phyloP scores from a whole-genome alignment of 1,140 invertebrate species.

The Lycorma delicatula region DNA sequence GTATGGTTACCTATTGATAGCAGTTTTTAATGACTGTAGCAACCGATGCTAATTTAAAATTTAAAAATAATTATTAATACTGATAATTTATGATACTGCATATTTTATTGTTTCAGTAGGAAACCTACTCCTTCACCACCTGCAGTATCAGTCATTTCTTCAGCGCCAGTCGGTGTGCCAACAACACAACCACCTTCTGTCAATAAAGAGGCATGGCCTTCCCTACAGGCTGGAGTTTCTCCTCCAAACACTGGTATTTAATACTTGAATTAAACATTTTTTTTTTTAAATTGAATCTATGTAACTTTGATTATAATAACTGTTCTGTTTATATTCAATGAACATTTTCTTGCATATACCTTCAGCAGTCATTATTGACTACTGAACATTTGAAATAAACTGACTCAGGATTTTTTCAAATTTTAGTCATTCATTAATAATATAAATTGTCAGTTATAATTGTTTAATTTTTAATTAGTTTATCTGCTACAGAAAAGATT shows the following conservation, averaged over 20 bases:
- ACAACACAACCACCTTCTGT: conserved; percentile 32
- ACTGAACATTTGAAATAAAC: too few relatives aligned
- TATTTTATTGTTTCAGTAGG: conserved; percentile 31
- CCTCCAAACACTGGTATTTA: conserved; percentile 21
- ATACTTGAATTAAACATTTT: background rate
- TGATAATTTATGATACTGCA: too few relatives aligned
- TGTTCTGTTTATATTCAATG: conserved; percentile 3
- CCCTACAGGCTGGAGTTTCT: conserved; percentile 42
- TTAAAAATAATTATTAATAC: too few relatives aligned
- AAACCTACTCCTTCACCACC: conserved; percentile 46
- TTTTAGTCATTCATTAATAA: too few relatives aligned
- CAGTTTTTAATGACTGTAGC: too few relatives aligned
- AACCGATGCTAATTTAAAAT: too few relatives aligned
- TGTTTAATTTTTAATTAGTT: too few relatives aligned
- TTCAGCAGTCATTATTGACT: too few relatives aligned
- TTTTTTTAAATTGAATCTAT: conserved; percentile 1
- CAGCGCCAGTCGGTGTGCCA: conserved; percentile 14
- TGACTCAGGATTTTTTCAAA: too few relatives aligned
- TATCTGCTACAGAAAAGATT: too few relatives aligned
- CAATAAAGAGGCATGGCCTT: conserved; percentile 63
- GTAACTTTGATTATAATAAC: conserved; percentile 7
- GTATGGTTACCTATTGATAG: too few relatives aligned
- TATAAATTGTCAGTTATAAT: too few relatives aligned
- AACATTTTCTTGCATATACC: background rate
- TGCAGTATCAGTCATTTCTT: conserved; percentile 35